Conservation (phyloP, 2,797 vertebrate genomes). For the Coluber constrictor region DNA sequence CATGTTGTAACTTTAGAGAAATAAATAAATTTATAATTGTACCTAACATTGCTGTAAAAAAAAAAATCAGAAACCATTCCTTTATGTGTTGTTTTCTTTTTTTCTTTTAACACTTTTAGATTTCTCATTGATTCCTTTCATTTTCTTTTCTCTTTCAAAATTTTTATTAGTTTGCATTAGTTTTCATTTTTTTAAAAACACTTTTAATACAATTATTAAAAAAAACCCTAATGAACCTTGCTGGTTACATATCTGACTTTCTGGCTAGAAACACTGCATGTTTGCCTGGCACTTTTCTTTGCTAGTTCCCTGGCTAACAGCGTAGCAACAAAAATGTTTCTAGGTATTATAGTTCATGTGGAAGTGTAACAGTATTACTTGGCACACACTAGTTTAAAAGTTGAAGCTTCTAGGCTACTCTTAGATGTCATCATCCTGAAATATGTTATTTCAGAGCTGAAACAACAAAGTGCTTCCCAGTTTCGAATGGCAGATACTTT, state of each 20-base stretch:
- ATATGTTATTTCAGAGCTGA: neutral
- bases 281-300: neutral
- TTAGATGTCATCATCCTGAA: neutral
- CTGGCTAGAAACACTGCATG: neutral
- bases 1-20: too few relatives aligned
- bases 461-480: neutral
- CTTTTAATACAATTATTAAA: neutral
- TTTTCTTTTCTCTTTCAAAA: neutral
- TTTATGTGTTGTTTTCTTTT: too few relatives aligned
- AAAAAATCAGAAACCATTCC: too few relatives aligned
- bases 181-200: neutral
- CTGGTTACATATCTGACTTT: neutral
- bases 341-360: neutral
- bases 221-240: neutral
- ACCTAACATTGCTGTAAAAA: too few relatives aligned
- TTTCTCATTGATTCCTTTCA: neutral
- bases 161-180: neutral
- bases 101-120: neutral
- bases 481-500: neutral
- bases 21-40: too few relatives aligned
- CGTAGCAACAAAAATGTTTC: neutral
- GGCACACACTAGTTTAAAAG: neutral
- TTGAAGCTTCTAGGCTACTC: too few relatives aligned
- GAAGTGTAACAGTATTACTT: neutral
- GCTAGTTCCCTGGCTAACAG: neutral